phyloP scores from a whole-genome alignment of 2,888 invertebrate species.

The Theretra japonica region DNA sequence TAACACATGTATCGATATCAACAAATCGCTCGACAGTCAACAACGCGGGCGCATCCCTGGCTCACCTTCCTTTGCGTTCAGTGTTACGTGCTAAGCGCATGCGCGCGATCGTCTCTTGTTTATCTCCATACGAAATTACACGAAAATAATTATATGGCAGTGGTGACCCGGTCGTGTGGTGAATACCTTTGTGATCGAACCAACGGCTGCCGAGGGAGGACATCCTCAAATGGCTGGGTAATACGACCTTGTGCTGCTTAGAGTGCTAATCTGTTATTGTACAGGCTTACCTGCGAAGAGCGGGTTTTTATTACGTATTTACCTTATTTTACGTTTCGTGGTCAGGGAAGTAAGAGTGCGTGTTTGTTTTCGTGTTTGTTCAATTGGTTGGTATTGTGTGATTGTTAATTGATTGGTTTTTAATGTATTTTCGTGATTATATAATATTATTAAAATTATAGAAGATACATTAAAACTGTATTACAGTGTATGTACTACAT shows the following conservation, averaged over 20 bases:
- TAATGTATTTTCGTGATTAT: no score
- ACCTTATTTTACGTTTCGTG: conserved; percentile 13
- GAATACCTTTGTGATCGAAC: conserved; percentile 72
- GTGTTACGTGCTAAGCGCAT: conserved; percentile 74
- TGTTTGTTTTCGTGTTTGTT: background rate
- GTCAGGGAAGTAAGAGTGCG: background rate
- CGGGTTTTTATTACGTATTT: conserved; percentile 20
- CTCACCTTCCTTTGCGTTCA: conserved; percentile 70
- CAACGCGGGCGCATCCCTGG: conserved; percentile 55
- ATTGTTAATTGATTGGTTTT: no score
- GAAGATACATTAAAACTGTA: no score
- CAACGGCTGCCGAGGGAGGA: conserved; percentile 61
- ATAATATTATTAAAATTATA: no score
- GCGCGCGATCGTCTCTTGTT: conserved; percentile 71
- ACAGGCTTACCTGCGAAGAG: conserved; percentile 21
- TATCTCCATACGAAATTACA: conserved; percentile 36
- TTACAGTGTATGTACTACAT: no score
- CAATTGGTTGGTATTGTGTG: background rate
- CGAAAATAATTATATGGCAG: conserved; percentile 79
- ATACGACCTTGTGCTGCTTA: conserved; percentile 47
- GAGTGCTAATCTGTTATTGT: conserved; percentile 25
- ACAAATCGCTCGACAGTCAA: conserved; percentile 40
- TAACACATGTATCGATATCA: conserved; percentile 33
- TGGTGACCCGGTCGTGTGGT: conserved; percentile 75
- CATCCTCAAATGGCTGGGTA: conserved; percentile 73